Base-by-base conservation (phyloP, 1,140 invertebrate species). In the Helicoverpa zea region DNA sequence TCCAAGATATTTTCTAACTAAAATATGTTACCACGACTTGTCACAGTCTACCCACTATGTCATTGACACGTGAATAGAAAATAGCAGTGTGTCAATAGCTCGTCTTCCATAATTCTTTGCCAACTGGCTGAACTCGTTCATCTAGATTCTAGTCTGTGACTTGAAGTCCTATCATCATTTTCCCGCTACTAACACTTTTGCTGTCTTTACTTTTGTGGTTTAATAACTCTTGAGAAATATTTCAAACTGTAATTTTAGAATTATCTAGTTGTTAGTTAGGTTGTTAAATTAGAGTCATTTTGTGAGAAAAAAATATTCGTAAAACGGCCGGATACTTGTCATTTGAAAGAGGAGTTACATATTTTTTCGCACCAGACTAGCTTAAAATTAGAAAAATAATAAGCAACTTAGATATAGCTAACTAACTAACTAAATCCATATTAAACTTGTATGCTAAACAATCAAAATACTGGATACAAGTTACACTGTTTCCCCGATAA, bases 101-200 rank as follows among this genome's bases (percentile, higher is more conserved):
- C 56, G 11, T 58, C 56, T 58, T 10, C 10, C 54, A n/a, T 58
- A 58, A 58, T 58, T 58, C 23, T 2, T 23, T 2, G 2, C 16
- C 56, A 58, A 18, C 54, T 58, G 56, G 12, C 56, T 23, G 12
- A 58, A 23, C 56, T 23, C 2, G 56, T 58, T 58, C 16, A 9
- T 16, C 12, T 9, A 23, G 23, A 23, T 23, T 23, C 23, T 23
- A 23, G 9, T 29, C 12, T 18, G 18, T 23, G 56, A 23, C 5
- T 58, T 58, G 56, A 23, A 5, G 56, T 18, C 18, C 18, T 58
- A 18, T 58, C 9, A 23, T 58, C 18, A 58, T 58, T 58, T 58
- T 58, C 56, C 56, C 18, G 18, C 56, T 58, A 58, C 16, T 58
- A 58, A 58, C 56, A 58, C 56, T 58, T 58, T 58, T 58, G 56